phyloP scores from a whole-genome alignment of 1,140 invertebrate genomes.

The Drosophila simulans region DNA sequence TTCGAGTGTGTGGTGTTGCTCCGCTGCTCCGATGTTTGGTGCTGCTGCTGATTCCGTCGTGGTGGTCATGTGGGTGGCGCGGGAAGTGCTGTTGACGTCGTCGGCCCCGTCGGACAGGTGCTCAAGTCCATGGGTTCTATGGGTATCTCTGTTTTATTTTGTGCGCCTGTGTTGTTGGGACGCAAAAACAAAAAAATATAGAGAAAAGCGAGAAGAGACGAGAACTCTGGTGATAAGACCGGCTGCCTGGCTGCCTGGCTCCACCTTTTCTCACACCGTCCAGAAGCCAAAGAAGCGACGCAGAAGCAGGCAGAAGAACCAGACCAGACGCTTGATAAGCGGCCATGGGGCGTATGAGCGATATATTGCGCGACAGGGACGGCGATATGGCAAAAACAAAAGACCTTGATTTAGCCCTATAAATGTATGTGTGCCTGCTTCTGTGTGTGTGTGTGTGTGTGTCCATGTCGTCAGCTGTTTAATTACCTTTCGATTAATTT shows the following conservation, averaged over 20 bases:
- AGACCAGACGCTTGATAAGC: slow-evolving; percentile 53
- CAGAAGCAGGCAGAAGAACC: slow-evolving; percentile 42
- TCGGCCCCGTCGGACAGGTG: slow-evolving; percentile 40
- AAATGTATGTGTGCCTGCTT: neutral
- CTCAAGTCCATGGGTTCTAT: slow-evolving; percentile 54
- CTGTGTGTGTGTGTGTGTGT: slow-evolving; percentile 21
- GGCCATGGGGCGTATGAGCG: slow-evolving; percentile 43
- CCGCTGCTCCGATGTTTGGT: neutral
- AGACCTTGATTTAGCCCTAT: slow-evolving; percentile 46
- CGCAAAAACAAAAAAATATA: neutral
- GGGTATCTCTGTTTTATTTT: slow-evolving; percentile 28
- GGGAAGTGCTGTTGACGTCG: slow-evolving; percentile 49
- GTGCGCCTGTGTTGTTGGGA: slow-evolving; percentile 14
- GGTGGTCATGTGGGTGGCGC: slow-evolving; percentile 56
- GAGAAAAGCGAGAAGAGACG: neutral
- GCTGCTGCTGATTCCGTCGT: slow-evolving; percentile 13
- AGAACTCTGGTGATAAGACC: slow-evolving; percentile 46
- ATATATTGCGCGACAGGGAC: slow-evolving; percentile 21
- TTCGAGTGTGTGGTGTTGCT: slow-evolving; percentile 8
- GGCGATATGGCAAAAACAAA: slow-evolving; percentile 40
- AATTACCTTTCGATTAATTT: slow-evolving; percentile 78
- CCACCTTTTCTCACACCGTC: slow-evolving; percentile 8
- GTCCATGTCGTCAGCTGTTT: slow-evolving; percentile 65
- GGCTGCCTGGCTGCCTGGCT: slow-evolving; percentile 37
- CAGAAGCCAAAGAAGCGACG: slow-evolving; percentile 49